A percentile compares a stretch with the other conserved stretches of the same genome.
Conservation (phyloP, 2,888 invertebrate species). For the Rapana venosa region DNA sequence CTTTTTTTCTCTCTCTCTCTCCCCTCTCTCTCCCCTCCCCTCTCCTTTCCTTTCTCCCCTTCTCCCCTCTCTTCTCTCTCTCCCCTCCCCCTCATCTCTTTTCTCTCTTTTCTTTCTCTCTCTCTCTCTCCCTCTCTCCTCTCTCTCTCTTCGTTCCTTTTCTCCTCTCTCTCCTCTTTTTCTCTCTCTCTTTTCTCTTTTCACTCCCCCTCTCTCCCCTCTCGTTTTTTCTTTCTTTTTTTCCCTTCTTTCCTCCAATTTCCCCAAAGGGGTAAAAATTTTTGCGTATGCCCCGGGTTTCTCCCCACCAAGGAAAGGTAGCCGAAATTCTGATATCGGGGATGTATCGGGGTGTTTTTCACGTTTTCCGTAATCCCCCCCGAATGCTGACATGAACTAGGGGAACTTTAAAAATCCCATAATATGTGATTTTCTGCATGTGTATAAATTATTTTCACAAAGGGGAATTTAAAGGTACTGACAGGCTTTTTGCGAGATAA, state of each 20-base stretch:
- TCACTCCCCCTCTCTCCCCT: background rate
- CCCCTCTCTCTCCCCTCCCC: background rate
- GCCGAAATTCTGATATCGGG: too few species aligned
- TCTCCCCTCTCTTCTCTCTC: background rate
- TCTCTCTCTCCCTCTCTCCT: slow-evolving; percentile 13
- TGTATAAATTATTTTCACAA: too few species aligned
- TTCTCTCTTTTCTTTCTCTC: background rate
- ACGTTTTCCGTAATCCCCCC: too few species aligned
- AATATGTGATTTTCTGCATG: too few species aligned
- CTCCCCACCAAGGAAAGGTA: too few species aligned
- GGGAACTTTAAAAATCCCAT: too few species aligned
- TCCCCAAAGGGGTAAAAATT: too few species aligned
- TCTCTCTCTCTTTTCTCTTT: background rate
- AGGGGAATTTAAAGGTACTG: too few species aligned
- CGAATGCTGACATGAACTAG: too few species aligned
- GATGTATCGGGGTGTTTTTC: too few species aligned
- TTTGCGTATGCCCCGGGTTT: too few species aligned
- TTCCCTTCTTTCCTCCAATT: background rate
- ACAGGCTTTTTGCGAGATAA: too few species aligned
- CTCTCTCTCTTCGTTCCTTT: background rate
- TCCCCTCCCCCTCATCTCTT: background rate
- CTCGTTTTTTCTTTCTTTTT: background rate
- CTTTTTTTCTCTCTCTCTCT: background rate
- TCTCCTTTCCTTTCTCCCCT: background rate
- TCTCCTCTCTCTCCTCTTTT: background rate